These are phyloP conservation scores for Gymnothorax reevesii DNA, from an alignment of 2,797 vertebrate species.

Conservation along the genomic window DNA sequence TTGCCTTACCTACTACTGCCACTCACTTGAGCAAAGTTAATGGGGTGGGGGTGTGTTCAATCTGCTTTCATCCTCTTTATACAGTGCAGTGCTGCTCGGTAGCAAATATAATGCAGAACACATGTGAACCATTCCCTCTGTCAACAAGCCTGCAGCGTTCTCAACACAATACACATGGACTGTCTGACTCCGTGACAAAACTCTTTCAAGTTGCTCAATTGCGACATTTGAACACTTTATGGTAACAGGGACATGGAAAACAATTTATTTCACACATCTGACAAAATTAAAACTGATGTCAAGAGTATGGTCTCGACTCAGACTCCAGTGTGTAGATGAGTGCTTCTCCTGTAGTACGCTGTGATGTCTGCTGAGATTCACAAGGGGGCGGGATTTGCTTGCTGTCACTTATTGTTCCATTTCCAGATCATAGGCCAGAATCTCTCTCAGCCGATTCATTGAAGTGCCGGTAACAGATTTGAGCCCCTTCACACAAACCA, in stretches of 20 bases:
- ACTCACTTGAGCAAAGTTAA: not conserved
- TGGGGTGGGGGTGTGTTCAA: not conserved
- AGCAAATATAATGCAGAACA: not conserved
- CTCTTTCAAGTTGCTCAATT: not conserved
- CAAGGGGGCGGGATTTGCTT: not conserved
- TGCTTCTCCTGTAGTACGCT: not conserved
- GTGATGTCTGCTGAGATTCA: too few species aligned
- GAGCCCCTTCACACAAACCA: too few species aligned
- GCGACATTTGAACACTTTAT: not conserved
- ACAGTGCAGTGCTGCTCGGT: not conserved
- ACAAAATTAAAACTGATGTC: not conserved
- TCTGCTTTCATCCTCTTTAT: not conserved
- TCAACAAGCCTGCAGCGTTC: not conserved
- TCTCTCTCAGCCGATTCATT: too few species aligned
- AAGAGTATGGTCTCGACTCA: not conserved
- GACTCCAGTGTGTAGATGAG: constrained; percentile 4
- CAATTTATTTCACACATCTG: not conserved
- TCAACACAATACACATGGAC: not conserved
- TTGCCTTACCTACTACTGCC: too few species aligned
- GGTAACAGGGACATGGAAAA: not conserved
- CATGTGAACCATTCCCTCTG: not conserved
- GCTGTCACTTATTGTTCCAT: too few species aligned
- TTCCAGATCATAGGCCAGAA: too few species aligned
- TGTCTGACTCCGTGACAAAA: not conserved
- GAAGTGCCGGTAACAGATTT: too few species aligned